These are phyloP conservation scores for Drosophila demipolita DNA, from an alignment of 2,888 invertebrate species.

Conservation along the genomic window DNA sequence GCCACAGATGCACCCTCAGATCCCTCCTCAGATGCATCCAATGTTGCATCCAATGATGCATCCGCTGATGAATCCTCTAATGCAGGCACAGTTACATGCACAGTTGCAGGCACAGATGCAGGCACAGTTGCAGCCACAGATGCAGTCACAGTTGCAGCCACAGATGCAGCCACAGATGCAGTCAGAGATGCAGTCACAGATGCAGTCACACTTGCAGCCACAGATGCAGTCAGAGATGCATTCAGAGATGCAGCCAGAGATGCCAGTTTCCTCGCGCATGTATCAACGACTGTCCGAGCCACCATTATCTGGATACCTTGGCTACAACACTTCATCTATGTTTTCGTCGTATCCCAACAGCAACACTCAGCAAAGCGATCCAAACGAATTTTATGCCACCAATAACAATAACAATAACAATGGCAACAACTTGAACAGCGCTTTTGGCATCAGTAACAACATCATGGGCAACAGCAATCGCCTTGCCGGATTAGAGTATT, in stretches of 20 bases:
- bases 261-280: conserved; percentile 18
- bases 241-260: not conserved
- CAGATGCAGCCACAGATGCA: not conserved
- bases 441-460: not conserved
- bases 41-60: not conserved
- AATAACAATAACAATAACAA: not conserved
- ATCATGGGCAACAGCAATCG: not conserved
- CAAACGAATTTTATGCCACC: not conserved
- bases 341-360: not conserved
- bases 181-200: not conserved
- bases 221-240: not conserved
- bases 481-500: not conserved
- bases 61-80: not conserved
- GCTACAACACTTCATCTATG: not conserved
- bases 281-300: conserved; percentile 1
- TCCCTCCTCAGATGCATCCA: not conserved
- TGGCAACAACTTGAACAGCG: not conserved
- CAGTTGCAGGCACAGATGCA: not conserved
- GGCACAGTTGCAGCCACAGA: not conserved
- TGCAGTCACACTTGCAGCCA: not conserved
- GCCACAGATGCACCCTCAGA: not conserved
- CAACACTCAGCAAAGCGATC: not conserved
- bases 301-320: not conserved
- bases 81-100: not conserved
- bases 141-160: not conserved